These are phyloP conservation scores for Tiaroga cobitis DNA, from an alignment of 2,797 vertebrate species.

Conservation along the genomic window DNA sequence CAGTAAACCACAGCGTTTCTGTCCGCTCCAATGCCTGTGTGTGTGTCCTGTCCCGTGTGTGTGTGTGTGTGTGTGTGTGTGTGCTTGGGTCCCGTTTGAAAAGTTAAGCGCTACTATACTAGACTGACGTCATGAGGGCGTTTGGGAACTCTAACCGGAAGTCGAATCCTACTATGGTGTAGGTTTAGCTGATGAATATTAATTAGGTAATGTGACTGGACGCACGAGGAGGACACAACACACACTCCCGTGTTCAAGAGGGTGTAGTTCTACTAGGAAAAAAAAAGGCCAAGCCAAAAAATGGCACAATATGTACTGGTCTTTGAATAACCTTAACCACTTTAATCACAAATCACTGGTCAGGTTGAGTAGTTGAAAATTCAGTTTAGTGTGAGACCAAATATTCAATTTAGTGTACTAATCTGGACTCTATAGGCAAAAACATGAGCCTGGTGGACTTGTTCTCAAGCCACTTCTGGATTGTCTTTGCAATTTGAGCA, in stretches of 20 bases:
- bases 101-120: constrained; percentile 38
- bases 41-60: neutral
- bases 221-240: too few relatives aligned
- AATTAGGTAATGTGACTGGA: neutral
- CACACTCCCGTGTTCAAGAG: too few relatives aligned
- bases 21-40: neutral
- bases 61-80: neutral
- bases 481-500: too few relatives aligned
- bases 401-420: neutral
- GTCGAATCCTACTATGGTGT: neutral
- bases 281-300: too few relatives aligned
- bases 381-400: too few relatives aligned
- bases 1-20: neutral
- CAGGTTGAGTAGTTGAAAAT: too few relatives aligned
- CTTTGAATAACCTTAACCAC: too few relatives aligned
- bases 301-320: too few relatives aligned
- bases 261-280: too few relatives aligned
- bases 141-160: constrained; percentile 7
- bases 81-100: constrained; percentile 53
- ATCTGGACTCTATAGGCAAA: neutral
- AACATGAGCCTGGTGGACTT: too few relatives aligned
- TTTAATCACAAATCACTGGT: too few relatives aligned
- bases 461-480: too few relatives aligned
- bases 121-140: constrained; percentile 47
- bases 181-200: constrained; percentile 1